Evolutionary conservation across 92 coral and sea anemone genomes (phyloP).

Genomic region (Palythoa grandis): DNA sequence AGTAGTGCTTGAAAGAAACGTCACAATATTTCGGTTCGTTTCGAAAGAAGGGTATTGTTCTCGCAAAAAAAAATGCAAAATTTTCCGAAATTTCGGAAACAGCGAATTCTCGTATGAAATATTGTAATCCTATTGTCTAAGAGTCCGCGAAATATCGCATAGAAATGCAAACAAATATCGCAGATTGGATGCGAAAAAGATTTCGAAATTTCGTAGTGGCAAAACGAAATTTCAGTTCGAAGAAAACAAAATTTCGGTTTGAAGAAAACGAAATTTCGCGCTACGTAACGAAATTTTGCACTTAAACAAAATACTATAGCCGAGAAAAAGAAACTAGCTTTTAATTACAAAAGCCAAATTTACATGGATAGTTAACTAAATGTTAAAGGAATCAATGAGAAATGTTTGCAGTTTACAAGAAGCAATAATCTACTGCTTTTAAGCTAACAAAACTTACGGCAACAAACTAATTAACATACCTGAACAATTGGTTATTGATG

Average conservation of each 20-base stretch:
- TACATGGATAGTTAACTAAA: too few species aligned
- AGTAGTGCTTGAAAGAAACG: not conserved
- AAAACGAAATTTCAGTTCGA: constrained; percentile 22
- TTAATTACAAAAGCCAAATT: not conserved
- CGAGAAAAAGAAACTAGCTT: not conserved
- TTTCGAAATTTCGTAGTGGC: not conserved
- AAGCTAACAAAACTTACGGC: too few species aligned
- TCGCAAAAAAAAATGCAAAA: too few species aligned
- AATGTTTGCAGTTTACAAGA: too few species aligned
- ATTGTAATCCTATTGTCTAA: too few species aligned
- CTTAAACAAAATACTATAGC: too few species aligned
- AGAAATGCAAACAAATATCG: not conserved
- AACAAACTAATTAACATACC: not conserved
- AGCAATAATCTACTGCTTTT: too few species aligned
- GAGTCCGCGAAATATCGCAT: too few species aligned
- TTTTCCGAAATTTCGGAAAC: not conserved
- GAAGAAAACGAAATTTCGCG: not conserved
- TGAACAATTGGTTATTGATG: not conserved
- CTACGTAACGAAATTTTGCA: not conserved
- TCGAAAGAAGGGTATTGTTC: not conserved
- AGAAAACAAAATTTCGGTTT: not conserved
- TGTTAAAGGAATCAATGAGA: not conserved
- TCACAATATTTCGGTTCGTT: not conserved
- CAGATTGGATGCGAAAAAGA: not conserved
- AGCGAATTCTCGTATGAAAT: not conserved